These are phyloP conservation scores for Selenia dentaria DNA, from an alignment of 2,888 invertebrate genomes.

Conservation along the genomic window DNA sequence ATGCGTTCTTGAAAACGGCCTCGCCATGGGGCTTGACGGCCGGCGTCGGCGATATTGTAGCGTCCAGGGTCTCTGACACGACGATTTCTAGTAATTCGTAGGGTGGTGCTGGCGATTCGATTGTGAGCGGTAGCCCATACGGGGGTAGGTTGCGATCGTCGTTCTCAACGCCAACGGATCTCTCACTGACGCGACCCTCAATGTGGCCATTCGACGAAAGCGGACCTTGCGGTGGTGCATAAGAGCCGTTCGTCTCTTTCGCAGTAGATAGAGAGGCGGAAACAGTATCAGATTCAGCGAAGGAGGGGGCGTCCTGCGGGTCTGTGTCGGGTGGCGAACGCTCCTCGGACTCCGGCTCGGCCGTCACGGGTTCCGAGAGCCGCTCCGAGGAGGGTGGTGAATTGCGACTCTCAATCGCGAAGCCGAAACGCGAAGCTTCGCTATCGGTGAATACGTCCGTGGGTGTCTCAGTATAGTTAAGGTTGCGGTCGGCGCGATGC, in stretches of 20 bases:
- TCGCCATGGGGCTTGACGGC: conserved; percentile 4
- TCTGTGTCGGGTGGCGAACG: conserved; percentile 16
- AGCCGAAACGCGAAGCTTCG: conserved; percentile 32
- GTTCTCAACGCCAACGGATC: conserved; percentile 43
- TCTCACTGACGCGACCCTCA: conserved; percentile 47
- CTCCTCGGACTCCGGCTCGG: conserved; percentile 32
- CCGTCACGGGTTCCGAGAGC: conserved; percentile 20
- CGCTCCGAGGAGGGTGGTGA: conserved; percentile 23
- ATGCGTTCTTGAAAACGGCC: conserved; percentile 27
- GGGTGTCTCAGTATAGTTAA: conserved; percentile 32
- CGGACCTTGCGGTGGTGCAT: conserved; percentile 6
- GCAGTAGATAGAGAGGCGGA: conserved; percentile 56
- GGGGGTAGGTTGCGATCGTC: conserved; percentile 43
- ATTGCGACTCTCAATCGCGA: conserved; percentile 26
- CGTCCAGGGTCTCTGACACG: conserved; percentile 68
- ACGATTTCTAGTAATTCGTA: conserved; percentile 74
- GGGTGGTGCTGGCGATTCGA: conserved; percentile 42
- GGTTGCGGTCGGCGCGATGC: conserved; percentile 28
- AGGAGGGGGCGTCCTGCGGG: conserved; percentile 40
- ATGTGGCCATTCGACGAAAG: conserved; percentile 36
- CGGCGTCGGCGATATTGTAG: conserved; percentile 32
- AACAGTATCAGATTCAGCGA: conserved; percentile 52
- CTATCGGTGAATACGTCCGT: conserved; percentile 43
- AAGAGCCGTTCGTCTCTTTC: conserved; percentile 40
- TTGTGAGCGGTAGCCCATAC: conserved; percentile 43